Conservation (phyloP, 2,797 vertebrate species). For the Sternotherus odoratus region DNA sequence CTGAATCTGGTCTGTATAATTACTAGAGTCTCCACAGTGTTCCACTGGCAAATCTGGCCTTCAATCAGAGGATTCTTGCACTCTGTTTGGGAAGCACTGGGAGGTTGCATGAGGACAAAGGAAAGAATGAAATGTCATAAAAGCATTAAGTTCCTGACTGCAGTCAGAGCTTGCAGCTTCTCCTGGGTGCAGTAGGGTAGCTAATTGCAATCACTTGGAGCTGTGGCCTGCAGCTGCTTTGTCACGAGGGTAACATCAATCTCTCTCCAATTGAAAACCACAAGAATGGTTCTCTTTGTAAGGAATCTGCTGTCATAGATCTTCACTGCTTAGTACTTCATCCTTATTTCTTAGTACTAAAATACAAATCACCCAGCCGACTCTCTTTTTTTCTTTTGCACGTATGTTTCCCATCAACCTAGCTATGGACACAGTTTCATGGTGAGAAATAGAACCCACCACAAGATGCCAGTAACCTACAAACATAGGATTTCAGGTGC, state of each 20-base stretch:
- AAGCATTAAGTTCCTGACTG: slow-evolving; percentile 18
- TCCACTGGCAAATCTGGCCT: neutral
- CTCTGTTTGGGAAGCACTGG: slow-evolving; percentile 69
- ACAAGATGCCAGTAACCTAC: neutral
- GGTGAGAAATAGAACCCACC: neutral
- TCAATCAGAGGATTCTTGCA: slow-evolving; percentile 26
- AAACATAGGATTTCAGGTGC: neutral
- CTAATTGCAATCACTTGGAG: slow-evolving; percentile 50
- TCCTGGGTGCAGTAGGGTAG: slow-evolving; percentile 52
- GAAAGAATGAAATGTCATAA: slow-evolving; percentile 45
- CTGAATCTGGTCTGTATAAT: slow-evolving; percentile 35
- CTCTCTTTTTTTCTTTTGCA: neutral
- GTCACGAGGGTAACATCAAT: slow-evolving; percentile 37
- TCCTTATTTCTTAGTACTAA: slow-evolving; percentile 42
- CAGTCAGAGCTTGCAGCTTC: slow-evolving; percentile 47
- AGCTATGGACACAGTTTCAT: neutral
- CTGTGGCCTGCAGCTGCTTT: slow-evolving; percentile 69
- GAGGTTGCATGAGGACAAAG: slow-evolving; percentile 62
- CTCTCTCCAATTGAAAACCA: slow-evolving; percentile 35
- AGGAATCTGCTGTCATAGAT: slow-evolving; percentile 57
- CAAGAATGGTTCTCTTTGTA: slow-evolving; percentile 52
- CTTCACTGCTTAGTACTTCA: slow-evolving; percentile 46
- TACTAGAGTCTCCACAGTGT: slow-evolving; percentile 42
- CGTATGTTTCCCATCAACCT: neutral
- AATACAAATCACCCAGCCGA: slow-evolving; percentile 6